Evolutionary conservation across 2,888 invertebrate genomes (phyloP), one percentile per base, ranked within the genome.

Genomic region (Limnephilus lunatus): DNA sequence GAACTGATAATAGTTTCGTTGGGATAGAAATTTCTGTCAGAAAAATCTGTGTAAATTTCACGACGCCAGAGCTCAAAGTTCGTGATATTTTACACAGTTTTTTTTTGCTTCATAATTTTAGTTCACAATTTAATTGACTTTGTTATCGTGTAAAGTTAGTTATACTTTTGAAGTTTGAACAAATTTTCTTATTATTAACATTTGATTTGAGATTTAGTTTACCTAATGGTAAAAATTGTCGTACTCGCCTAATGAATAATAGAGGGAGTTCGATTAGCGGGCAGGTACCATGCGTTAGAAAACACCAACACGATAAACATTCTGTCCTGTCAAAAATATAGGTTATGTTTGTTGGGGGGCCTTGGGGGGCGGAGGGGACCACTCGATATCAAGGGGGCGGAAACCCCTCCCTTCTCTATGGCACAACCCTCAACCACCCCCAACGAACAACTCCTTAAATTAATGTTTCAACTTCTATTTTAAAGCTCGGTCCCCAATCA

Each of bases 381-480:
- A 91, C 90, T 68, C 87, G 92, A 90, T 90, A 90, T 39, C 86
- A 82, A 86, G 90, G 91, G 88, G 91, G 87, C 91, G 92, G 89
- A 80, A 87, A 68, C 90, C 90, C 86, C 81, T 85, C 86, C 86
- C 82, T 87, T 82, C 92, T 91, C 91, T 87, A 48, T 86, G 19
- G 91, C 85, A 44, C 81, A 80, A 80, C 48, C 88, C 86, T 30
- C 90, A 86, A 91, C 88, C 68, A 44, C 86, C 86, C 86, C 86
- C 44, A 35, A 35, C 86, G 86, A 86, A 89, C 90, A 90, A 90
- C 82, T 83, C 90, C 91, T 91, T 85, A 93, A 93, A 93, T 93
- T 93, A 93, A 92, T 93, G 93, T 92, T 93, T 93, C 93, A 93
- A 93, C 93, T 93, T 93, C 92, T 92, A 93, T 93, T 93, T 93